Percentiles rank a stretch among this genome's conserved stretches.
Evolutionary conservation across 2,797 vertebrate genomes (phyloP).

Genomic region (Cyprinodon diabolis): DNA sequence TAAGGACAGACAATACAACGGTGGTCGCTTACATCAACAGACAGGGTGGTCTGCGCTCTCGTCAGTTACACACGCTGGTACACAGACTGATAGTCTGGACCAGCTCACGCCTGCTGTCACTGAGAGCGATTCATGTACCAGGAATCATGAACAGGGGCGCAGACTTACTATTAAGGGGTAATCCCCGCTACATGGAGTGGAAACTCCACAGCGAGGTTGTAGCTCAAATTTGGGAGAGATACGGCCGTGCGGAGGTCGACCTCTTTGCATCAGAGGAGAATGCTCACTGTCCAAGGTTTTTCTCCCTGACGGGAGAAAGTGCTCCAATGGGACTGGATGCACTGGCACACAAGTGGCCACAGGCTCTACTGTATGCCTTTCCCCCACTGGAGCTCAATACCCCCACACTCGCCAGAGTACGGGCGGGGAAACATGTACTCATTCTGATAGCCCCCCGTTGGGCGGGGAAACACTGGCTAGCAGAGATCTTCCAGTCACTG

Average conservation of each 20-base stretch:
- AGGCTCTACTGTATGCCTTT: neutral
- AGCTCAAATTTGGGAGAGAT: neutral
- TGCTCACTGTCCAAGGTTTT: neutral
- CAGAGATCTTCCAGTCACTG: neutral
- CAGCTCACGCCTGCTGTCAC: neutral
- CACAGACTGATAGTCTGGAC: neutral
- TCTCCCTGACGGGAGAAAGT: neutral
- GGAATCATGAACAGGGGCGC: neutral
- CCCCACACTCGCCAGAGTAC: neutral
- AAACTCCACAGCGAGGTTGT: neutral
- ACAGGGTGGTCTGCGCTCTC: neutral
- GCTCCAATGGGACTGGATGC: neutral
- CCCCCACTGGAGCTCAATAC: neutral
- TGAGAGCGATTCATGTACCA: neutral
- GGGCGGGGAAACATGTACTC: neutral
- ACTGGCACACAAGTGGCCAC: neutral
- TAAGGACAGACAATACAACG: slow-evolving; percentile 1
- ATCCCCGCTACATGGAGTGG: neutral
- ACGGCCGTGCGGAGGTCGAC: neutral
- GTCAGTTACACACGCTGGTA: neutral
- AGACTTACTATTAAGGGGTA: neutral
- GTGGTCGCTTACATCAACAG: neutral
- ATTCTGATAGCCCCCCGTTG: neutral
- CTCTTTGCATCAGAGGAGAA: neutral
- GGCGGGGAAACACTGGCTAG: neutral